A percentile compares a stretch with the other conserved stretches of the same genome.
phyloP scores from a whole-genome alignment of 2,797 vertebrate genomes.

The Aphelocoma californica region DNA sequence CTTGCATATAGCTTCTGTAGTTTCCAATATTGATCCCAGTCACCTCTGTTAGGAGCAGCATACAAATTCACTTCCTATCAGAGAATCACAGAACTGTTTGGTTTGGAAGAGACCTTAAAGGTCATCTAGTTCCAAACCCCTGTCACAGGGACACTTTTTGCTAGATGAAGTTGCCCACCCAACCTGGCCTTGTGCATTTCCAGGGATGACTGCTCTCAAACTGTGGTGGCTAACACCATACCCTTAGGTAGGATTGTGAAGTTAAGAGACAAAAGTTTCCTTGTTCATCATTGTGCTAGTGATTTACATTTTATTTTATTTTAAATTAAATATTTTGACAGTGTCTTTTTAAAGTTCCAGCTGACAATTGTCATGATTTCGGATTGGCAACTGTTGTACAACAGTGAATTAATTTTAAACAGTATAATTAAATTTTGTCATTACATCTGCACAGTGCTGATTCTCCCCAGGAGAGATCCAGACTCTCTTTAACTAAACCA shows the following conservation, averaged over 20 bases:
- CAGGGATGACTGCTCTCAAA: neutral
- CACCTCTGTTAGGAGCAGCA: neutral
- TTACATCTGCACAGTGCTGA: neutral
- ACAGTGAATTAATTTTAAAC: neutral
- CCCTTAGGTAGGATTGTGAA: neutral
- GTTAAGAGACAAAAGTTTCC: neutral
- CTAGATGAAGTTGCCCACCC: neutral
- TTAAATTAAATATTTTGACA: neutral
- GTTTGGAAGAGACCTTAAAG: neutral
- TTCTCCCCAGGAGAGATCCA: neutral
- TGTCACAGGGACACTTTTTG: neutral
- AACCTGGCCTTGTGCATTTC: neutral
- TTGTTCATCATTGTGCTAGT: neutral
- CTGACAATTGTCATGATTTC: neutral
- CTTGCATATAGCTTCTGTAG: neutral
- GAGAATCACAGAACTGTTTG: neutral
- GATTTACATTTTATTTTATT: neutral
- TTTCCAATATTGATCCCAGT: neutral
- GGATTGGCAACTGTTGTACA: neutral
- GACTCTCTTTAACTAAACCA: neutral
- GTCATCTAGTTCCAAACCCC: neutral
- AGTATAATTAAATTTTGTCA: neutral
- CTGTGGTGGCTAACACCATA: neutral
- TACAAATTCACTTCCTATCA: neutral
- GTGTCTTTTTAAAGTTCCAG: constrained; percentile 7